phyloP scores from a whole-genome alignment of 2,113 vertebrate species.

The Callaeas wilsoni region DNA sequence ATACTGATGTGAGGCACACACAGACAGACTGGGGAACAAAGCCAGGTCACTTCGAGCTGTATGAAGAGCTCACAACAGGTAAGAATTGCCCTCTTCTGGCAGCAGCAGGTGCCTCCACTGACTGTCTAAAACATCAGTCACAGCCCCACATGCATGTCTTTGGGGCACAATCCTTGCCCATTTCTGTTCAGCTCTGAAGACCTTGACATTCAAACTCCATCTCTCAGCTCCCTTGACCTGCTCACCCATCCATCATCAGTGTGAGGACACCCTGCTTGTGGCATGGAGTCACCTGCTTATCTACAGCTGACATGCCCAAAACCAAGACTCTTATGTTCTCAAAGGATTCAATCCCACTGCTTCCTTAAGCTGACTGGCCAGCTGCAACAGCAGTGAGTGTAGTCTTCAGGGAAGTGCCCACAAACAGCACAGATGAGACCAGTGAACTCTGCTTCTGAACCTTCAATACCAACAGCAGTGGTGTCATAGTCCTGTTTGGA shows the following conservation, averaged over 20 bases:
- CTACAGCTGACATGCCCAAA: not conserved
- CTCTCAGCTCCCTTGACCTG: not conserved
- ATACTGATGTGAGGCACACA: not conserved
- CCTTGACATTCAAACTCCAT: not conserved
- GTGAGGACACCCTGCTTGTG: not conserved
- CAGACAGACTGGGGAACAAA: not conserved
- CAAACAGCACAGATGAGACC: not conserved
- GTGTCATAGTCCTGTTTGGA: not conserved
- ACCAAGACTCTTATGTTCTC: not conserved
- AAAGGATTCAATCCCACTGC: not conserved
- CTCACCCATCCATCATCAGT: not conserved
- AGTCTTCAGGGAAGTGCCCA: not conserved
- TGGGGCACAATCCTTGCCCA: not conserved
- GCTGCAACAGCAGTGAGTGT: not conserved
- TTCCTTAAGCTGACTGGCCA: not conserved
- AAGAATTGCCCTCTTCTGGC: not conserved
- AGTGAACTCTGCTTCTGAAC: not conserved
- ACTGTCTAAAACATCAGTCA: not conserved
- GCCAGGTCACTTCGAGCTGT: not conserved
- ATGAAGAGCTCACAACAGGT: not conserved
- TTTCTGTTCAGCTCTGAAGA: not conserved
- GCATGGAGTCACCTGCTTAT: not conserved
- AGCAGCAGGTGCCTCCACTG: not conserved
- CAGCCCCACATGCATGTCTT: fast-evolving
- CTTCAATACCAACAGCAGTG: not conserved